A percentile compares a stretch with the other conserved stretches of the same genome.
Conservation (phyloP, 2,113 vertebrate genomes). For the Vicugna pacos region DNA sequence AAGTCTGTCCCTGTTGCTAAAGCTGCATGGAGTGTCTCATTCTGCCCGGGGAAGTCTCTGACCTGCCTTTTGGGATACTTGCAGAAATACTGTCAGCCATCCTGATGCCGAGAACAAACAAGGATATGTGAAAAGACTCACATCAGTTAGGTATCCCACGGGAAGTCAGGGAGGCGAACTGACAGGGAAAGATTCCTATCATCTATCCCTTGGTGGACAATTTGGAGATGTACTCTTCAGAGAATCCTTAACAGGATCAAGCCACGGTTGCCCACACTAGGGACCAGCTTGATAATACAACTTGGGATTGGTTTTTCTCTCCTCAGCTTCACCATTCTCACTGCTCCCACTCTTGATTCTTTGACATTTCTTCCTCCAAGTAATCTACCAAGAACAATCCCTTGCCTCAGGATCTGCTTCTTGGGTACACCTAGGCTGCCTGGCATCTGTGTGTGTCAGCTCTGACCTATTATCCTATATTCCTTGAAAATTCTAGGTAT, state of each 20-base stretch:
- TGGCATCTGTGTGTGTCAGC: neutral
- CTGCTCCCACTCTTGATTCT: neutral
- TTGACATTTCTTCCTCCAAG: neutral
- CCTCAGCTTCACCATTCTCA: neutral
- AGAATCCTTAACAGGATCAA: neutral
- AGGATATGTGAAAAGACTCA: neutral
- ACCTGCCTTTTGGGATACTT: neutral
- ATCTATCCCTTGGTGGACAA: neutral
- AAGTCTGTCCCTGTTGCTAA: neutral
- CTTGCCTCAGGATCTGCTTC: neutral
- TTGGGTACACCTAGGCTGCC: neutral
- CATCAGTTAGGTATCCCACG: neutral
- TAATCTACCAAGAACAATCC: neutral
- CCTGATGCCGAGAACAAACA: neutral
- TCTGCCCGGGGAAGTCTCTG: neutral
- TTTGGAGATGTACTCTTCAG: neutral
- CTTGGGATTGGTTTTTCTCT: neutral
- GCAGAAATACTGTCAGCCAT: neutral
- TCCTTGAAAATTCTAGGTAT: neutral
- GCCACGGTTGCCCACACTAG: neutral
- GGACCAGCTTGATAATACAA: neutral
- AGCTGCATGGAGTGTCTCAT: neutral
- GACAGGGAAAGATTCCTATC: neutral
- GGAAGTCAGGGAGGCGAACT: neutral
- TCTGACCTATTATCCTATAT: neutral